phyloP scores from a whole-genome alignment of 2,888 invertebrate genomes.

The Spodoptera picta region DNA sequence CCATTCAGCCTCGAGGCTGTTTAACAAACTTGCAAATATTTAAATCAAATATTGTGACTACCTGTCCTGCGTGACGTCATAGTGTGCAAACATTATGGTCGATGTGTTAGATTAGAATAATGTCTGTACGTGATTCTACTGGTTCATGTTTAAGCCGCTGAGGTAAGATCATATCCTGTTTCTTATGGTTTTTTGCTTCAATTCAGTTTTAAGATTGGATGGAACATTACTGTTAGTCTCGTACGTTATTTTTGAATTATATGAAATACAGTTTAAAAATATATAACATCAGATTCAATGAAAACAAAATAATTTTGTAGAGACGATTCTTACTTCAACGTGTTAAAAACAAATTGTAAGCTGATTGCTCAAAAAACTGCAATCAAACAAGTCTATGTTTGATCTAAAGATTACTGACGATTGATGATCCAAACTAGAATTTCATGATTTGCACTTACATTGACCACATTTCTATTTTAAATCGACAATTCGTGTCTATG shows the following conservation, averaged over 20 bases:
- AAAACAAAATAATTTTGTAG: too few relatives aligned
- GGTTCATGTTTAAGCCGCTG: constrained; percentile 20
- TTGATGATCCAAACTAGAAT: constrained; percentile 25
- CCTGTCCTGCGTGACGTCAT: constrained; percentile 40
- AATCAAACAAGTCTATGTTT: constrained; percentile 1
- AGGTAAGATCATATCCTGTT: constrained; percentile 30
- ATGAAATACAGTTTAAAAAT: too few relatives aligned
- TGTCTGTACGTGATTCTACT: constrained; percentile 28
- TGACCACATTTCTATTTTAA: constrained; percentile 35
- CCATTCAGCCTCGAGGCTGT: constrained; percentile 30
- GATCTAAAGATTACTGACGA: constrained; percentile 19
- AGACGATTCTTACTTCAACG: too few relatives aligned
- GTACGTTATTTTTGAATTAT: background rate
- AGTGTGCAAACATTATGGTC: constrained; percentile 27
- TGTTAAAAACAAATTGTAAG: background rate
- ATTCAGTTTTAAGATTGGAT: background rate
- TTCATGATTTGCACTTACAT: constrained; percentile 11
- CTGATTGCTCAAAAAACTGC: constrained; percentile 7
- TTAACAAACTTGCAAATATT: constrained; percentile 43
- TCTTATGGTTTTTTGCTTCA: constrained; percentile 11
- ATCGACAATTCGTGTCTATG: constrained; percentile 28
- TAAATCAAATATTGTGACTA: constrained; percentile 51
- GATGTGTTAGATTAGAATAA: constrained; percentile 40
- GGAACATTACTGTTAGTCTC: background rate
- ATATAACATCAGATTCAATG: too few relatives aligned